phyloP scores from a whole-genome alignment of 1,140 invertebrate genomes.

The Philotrypesis tridentata region DNA sequence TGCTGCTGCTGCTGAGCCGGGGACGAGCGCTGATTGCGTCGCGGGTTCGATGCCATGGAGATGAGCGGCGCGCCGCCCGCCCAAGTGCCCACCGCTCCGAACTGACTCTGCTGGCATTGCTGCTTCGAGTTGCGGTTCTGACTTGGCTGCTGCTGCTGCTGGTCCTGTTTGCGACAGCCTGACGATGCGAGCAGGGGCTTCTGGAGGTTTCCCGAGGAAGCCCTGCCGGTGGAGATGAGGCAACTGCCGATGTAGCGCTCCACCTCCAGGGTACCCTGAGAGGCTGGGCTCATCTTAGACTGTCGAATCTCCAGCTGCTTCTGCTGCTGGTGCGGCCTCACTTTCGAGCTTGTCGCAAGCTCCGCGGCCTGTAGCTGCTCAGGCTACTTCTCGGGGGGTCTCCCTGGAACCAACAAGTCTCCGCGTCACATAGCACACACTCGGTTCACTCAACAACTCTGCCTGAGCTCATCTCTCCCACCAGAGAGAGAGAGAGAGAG shows the following conservation, averaged over 20 bases:
- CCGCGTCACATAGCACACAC: not conserved
- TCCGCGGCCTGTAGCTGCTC: not conserved
- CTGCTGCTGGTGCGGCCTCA: too few species aligned
- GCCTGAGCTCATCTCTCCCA: not conserved
- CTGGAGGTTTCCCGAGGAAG: slow-evolving; percentile 67
- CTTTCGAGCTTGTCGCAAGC: not conserved
- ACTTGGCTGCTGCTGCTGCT: slow-evolving; percentile 53
- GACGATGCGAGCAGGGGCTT: slow-evolving; percentile 49
- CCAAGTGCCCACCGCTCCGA: slow-evolving; percentile 70
- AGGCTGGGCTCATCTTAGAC: slow-evolving; percentile 76
- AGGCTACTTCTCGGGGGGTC: not conserved
- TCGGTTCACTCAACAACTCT: not conserved
- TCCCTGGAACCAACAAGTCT: not conserved
- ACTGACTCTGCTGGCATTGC: slow-evolving; percentile 63
- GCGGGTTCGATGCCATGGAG: slow-evolving; percentile 73
- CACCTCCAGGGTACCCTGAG: slow-evolving; percentile 76
- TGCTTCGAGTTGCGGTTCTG: slow-evolving; percentile 41
- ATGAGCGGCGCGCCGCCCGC: slow-evolving; percentile 80
- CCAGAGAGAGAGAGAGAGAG: not conserved
- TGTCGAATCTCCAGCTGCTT: not conserved
- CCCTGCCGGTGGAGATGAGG: slow-evolving; percentile 72
- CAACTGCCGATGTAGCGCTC: slow-evolving; percentile 81
- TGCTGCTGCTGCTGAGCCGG: slow-evolving; percentile 58
- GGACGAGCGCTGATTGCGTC: slow-evolving; percentile 65
- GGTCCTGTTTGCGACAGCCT: slow-evolving; percentile 34